These are phyloP conservation scores for Siniperca obscura DNA, from an alignment of 2,797 vertebrate genomes.

Conservation along the genomic window DNA sequence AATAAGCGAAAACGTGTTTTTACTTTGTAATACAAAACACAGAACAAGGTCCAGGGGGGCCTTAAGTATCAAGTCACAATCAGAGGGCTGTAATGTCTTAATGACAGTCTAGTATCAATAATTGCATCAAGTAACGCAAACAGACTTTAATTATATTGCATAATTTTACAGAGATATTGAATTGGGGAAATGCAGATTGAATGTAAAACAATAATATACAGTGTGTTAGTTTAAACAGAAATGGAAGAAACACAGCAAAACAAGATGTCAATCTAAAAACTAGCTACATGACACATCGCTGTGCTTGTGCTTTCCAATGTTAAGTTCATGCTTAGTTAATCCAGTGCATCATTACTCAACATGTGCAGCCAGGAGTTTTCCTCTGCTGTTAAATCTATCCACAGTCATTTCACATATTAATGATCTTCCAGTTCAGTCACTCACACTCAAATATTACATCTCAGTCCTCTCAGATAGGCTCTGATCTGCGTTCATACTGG, in stretches of 20 bases:
- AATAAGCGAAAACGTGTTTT: neutral
- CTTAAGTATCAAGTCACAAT: neutral
- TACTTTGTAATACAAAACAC: neutral
- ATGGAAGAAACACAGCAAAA: constrained; percentile 8
- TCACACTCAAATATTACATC: neutral
- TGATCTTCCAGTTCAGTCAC: constrained; percentile 2
- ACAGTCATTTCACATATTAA: neutral
- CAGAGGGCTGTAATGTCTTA: neutral
- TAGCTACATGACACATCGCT: neutral
- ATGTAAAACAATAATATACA: neutral
- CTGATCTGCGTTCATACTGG: constrained; percentile 70
- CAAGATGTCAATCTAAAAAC: neutral
- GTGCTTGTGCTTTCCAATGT: neutral
- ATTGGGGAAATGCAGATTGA: neutral
- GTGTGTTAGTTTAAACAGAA: constrained; percentile 14
- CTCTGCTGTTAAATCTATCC: neutral
- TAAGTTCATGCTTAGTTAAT: neutral
- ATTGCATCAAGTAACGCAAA: neutral
- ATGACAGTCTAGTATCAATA: neutral
- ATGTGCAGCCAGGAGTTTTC: neutral
- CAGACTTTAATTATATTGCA: neutral
- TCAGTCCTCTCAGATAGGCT: constrained; percentile 51
- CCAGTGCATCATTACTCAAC: constrained; percentile 20
- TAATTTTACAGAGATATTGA: neutral
- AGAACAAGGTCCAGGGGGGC: neutral